A percentile compares a stretch with the other conserved stretches of the same genome.
phyloP scores from a whole-genome alignment of 2,888 invertebrate genomes.

The Chloroclysta siterata region DNA sequence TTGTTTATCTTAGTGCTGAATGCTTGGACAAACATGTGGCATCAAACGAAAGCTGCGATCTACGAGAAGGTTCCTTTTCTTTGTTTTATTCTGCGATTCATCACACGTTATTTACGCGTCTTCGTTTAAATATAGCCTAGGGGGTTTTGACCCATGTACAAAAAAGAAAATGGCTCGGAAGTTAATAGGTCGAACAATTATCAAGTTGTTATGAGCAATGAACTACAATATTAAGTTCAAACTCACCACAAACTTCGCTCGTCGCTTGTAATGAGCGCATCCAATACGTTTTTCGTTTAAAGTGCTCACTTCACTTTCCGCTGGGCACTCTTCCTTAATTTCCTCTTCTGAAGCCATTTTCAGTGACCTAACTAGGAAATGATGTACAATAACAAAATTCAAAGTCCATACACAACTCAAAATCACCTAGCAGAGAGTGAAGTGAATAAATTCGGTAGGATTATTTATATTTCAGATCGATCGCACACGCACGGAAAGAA shows the following conservation, averaged over 20 bases:
- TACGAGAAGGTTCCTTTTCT: conserved; percentile 62
- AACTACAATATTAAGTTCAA: neutral
- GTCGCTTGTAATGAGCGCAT: conserved; percentile 93
- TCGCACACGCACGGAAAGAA: neutral
- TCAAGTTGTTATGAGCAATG: neutral
- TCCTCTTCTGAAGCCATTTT: conserved; percentile 67
- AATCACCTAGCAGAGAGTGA: neutral
- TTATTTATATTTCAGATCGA: neutral
- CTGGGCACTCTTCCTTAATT: conserved; percentile 52
- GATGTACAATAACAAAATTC: conserved; percentile 39
- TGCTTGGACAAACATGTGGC: conserved; percentile 6
- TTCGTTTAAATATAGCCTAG: conserved; percentile 65
- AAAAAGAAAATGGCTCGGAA: conserved; percentile 18
- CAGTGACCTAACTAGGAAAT: conserved; percentile 27
- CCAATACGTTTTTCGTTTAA: conserved; percentile 84
- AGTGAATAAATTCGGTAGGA: neutral
- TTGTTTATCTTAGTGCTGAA: neutral
- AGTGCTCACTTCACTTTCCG: conserved; percentile 49
- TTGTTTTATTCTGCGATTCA: conserved; percentile 55
- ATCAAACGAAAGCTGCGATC: conserved; percentile 14
- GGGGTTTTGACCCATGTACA: conserved; percentile 50
- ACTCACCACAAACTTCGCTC: conserved; percentile 94
- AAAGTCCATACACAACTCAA: conserved; percentile 33
- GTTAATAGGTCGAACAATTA: neutral
- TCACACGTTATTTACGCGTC: conserved; percentile 53